Evolutionary conservation across 2,888 invertebrate species (phyloP).

Genomic region (Electrophaes corylata): DNA sequence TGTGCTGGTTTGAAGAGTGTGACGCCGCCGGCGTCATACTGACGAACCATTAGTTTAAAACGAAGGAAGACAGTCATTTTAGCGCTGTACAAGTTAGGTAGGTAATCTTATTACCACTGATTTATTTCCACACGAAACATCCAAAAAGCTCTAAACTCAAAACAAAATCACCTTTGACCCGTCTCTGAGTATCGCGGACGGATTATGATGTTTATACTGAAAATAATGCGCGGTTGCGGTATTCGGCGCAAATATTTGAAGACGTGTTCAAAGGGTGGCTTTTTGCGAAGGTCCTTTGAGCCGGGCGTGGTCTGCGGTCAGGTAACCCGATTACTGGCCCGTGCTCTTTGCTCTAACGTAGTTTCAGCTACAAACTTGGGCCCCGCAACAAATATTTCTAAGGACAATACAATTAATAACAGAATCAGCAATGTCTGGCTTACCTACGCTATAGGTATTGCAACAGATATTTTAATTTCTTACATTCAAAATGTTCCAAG

Average conservation of each 20-base stretch:
- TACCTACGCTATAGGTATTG: too few species aligned
- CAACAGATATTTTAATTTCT: background rate
- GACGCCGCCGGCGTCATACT: too few species aligned
- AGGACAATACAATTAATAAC: slow-evolving; percentile 9
- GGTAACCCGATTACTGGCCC: slow-evolving; percentile 74
- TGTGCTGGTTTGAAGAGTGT: too few species aligned
- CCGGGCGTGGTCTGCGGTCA: slow-evolving; percentile 70
- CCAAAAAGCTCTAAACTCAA: slow-evolving; percentile 46
- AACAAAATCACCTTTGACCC: slow-evolving; percentile 65
- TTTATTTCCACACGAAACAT: slow-evolving; percentile 30
- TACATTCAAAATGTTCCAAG: too few species aligned
- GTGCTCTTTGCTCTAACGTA: slow-evolving; percentile 33
- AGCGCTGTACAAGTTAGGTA: background rate
- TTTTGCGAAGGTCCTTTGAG: slow-evolving; percentile 78
- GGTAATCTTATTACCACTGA: slow-evolving; percentile 31
- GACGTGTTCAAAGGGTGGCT: slow-evolving; percentile 77
- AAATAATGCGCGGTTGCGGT: slow-evolving; percentile 79
- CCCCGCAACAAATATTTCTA: slow-evolving; percentile 7
- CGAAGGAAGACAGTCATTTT: background rate
- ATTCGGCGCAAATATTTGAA: slow-evolving; percentile 80
- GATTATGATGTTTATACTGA: slow-evolving; percentile 81
- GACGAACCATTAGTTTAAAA: too few species aligned
- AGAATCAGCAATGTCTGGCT: background rate
- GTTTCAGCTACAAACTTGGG: slow-evolving; percentile 22
- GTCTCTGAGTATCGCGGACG: slow-evolving; percentile 54